These are phyloP conservation scores for Mellivora capensis DNA, from an alignment of 2,113 vertebrate genomes.

Conservation along the genomic window DNA sequence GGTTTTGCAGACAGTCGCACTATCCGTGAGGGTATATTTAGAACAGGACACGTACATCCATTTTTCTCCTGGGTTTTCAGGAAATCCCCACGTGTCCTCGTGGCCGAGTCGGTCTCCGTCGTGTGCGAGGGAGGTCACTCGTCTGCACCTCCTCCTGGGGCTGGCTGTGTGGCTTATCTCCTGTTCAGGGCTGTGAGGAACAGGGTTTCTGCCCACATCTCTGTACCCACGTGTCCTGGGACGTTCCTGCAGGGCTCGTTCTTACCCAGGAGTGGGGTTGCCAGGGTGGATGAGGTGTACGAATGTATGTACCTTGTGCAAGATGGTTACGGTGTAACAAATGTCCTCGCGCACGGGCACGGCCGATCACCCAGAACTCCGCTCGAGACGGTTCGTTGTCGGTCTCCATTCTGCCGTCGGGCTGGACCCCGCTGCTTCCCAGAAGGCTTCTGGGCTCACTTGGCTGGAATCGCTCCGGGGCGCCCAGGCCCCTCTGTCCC, in stretches of 20 bases:
- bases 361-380: background rate
- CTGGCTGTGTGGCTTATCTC: background rate
- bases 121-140: background rate
- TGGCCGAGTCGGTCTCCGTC: background rate
- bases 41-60: background rate
- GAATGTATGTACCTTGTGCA: background rate
- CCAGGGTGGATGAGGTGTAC: background rate
- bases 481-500: background rate
- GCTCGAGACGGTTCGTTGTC: background rate
- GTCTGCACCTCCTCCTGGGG: background rate
- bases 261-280: background rate
- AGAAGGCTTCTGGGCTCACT: background rate
- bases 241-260: background rate
- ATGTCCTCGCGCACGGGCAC: fast-evolving
- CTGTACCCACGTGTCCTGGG: background rate
- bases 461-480: background rate
- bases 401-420: fast-evolving
- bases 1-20: no score
- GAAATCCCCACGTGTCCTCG: no score
- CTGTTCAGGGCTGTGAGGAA: background rate
- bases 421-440: background rate
- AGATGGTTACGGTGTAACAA: background rate
- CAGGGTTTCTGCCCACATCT: background rate
- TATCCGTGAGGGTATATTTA: background rate
- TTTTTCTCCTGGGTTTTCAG: background rate